Evolutionary conservation across 2,797 vertebrate species (phyloP).

Genomic region (Bovichtus variegatus): DNA sequence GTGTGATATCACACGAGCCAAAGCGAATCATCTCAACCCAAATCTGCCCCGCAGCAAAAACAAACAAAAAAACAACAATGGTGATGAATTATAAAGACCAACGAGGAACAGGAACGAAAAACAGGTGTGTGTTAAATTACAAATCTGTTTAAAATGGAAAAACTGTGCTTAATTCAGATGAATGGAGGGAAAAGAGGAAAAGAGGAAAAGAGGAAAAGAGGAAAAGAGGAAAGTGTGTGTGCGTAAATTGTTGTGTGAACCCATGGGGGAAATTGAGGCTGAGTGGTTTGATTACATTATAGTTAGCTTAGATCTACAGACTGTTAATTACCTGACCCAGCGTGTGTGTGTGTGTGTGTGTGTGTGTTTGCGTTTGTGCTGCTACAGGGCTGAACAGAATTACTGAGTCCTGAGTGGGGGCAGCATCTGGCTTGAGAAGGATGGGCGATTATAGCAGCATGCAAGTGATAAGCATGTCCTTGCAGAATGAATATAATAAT

Average conservation of each 20-base stretch:
- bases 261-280: slow-evolving; percentile 18
- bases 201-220: not conserved
- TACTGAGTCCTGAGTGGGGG: slow-evolving; percentile 9
- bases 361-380: slow-evolving; percentile 26
- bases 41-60: not conserved
- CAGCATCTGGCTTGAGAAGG: slow-evolving; percentile 27
- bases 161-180: not conserved
- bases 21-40: not conserved
- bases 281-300: slow-evolving; percentile 66
- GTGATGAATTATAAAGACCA: not conserved
- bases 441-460: slow-evolving; percentile 13
- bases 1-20: not conserved
- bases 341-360: slow-evolving; percentile 21
- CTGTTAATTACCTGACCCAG: slow-evolving; percentile 57
- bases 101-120: not conserved
- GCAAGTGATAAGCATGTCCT: slow-evolving; percentile 15
- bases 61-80: not conserved
- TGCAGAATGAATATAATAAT: not conserved
- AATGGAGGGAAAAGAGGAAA: not conserved
- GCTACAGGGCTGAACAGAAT: slow-evolving; percentile 34
- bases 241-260: not conserved
- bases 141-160: not conserved
- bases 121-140: not conserved
- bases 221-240: not conserved
- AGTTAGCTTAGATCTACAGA: slow-evolving; percentile 41